Evolutionary conservation across 2,113 vertebrate species (phyloP).

Genomic region (Orycteropus afer): DNA sequence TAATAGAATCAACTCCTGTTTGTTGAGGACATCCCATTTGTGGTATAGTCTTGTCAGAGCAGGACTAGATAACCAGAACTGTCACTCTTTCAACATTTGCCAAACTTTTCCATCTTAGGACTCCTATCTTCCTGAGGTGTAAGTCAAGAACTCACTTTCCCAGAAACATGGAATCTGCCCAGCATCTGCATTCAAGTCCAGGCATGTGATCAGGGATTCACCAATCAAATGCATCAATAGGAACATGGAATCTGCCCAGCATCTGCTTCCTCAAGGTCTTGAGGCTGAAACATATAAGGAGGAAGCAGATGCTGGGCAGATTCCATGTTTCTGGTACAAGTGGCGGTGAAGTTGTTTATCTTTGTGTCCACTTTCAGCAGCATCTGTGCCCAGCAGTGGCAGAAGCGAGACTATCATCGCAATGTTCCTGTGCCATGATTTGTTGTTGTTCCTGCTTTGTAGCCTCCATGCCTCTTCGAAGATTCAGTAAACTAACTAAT

Average conservation of each 20-base stretch:
- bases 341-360: neutral
- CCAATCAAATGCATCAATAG: neutral
- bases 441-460: neutral
- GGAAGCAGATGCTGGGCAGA: neutral
- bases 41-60: too few relatives aligned
- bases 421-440: neutral
- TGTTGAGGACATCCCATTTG: too few relatives aligned
- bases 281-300: neutral
- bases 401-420: neutral
- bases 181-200: neutral
- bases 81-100: neutral
- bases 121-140: neutral
- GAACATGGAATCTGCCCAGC: too few relatives aligned
- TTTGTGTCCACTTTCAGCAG: neutral
- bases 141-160: neutral
- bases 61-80: too few relatives aligned
- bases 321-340: neutral
- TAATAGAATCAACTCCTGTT: too few relatives aligned
- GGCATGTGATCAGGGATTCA: neutral
- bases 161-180: too few relatives aligned
- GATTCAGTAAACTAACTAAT: neutral
- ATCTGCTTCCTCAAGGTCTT: too few relatives aligned
- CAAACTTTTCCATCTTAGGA: neutral
- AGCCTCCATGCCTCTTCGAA: neutral
- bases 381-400: neutral